Evolutionary conservation across 2,113 vertebrate species (phyloP), one percentile per base, ranked within the genome.

Genomic region (Rhodinocichla rosea): DNA sequence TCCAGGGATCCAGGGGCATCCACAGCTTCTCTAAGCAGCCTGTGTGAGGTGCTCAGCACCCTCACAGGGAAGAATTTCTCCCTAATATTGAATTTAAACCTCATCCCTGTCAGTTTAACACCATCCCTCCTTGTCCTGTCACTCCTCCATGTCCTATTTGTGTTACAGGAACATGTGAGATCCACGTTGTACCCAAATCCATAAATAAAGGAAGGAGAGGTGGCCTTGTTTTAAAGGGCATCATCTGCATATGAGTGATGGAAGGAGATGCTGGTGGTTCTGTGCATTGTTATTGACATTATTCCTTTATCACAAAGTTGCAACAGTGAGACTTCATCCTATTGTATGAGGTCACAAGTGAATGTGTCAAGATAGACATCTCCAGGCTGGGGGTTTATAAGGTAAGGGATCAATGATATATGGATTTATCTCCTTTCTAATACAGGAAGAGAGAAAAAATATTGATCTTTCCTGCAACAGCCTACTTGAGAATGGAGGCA

Each of bases 1-100:
- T 0, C 30, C 70, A 53, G 45, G 24, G 24, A 60, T 60, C 11
- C 64, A 49, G 53, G 28, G 4, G 6, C 37, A 89, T 44, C 27
- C 69, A 52, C 33, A 67, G 33, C 44, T 67, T 0, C 69, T 30
- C 45, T 74, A 69, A 19, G 7, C 19, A 75, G 0, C 44, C 53
- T 45, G 23, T 75, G 20, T 78, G 19, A 52, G 13, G 28, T 28
- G 5, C 39, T 35, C 0, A 0, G 3, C 37, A 24, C 9, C 39
- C 16, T 83, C 55, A 7, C 47, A 53, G 20, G 9, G 30, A 55
- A 60, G 1, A 5, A 40, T 55, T 75, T 35, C 33, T n/a, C 28
- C 52, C 52, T 45, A 10, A n/a, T 52, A n/a, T 17, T 17, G 13
- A 45, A 17, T 52, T 24, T n/a, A 53, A 82, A 60, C 45, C 45